Percentiles rank a stretch among this genome's conserved stretches.
Conservation (phyloP, 2,113 vertebrate species). For the Ailuropoda melanoleuca region DNA sequence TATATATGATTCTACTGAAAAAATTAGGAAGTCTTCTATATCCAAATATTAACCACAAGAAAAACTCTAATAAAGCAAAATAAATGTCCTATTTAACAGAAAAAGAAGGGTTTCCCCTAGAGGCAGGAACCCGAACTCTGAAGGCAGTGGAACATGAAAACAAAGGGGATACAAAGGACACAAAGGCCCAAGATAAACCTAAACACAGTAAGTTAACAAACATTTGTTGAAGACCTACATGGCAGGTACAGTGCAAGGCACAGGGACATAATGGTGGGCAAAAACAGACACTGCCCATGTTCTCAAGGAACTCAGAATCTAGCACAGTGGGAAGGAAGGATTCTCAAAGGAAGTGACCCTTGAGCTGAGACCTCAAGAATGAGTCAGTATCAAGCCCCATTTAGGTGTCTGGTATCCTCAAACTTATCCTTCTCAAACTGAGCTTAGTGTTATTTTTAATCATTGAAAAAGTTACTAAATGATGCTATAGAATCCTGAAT, state of each 20-base stretch:
- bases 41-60: not conserved
- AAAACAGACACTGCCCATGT: not conserved
- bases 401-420: not conserved
- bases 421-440: not conserved
- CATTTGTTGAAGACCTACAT: not conserved
- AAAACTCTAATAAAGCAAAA: conserved; percentile 3
- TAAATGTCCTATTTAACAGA: not conserved
- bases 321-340: not conserved
- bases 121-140: not conserved
- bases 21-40: not conserved
- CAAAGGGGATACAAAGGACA: not conserved
- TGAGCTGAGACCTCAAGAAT: not conserved
- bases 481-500: not conserved
- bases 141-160: not conserved
- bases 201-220: not conserved
- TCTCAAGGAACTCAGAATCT: not conserved
- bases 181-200: not conserved
- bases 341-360: not conserved
- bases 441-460: not conserved
- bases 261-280: not conserved
- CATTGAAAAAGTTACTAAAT: not conserved
- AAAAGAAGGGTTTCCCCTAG: not conserved
- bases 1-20: not conserved
- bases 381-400: not conserved
- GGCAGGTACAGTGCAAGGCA: not conserved